Evolutionary conservation across 2,113 vertebrate species (phyloP).

Genomic region (Engraulis encrasicolus): DNA sequence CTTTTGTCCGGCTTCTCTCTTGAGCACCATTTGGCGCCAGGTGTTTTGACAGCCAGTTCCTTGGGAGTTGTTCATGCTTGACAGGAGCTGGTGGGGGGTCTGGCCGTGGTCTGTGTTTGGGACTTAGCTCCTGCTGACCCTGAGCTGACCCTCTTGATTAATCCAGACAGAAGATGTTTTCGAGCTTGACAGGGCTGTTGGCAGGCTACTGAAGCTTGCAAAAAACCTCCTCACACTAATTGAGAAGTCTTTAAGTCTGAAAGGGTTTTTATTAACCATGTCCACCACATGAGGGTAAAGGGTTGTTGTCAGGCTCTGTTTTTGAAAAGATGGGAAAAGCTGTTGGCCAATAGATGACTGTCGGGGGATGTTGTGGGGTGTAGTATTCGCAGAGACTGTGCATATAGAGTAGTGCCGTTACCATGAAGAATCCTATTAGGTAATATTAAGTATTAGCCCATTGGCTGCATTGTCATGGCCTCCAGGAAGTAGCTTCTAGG

Average conservation of each 20-base stretch:
- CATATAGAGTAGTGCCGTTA: no score
- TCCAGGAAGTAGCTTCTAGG: not conserved
- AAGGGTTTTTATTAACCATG: not conserved
- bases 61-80: not conserved
- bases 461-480: not conserved
- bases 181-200: not conserved
- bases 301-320: not conserved
- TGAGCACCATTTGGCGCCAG: not conserved
- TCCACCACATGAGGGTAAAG: not conserved
- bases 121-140: not conserved
- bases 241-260: not conserved
- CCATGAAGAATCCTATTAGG: no score
- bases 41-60: not conserved
- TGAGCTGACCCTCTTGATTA: not conserved
- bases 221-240: not conserved
- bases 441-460: no score
- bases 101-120: not conserved
- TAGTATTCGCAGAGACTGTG: no score
- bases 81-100: not conserved
- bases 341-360: not conserved
- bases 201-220: not conserved
- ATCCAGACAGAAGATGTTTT: not conserved
- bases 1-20: not conserved
- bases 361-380: not conserved
- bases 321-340: slow-evolving; percentile 4